A percentile compares a stretch with the other conserved stretches of the same genome.
phyloP scores from a whole-genome alignment of 2,113 vertebrate genomes.

The Neodontobutis hainanensis region DNA sequence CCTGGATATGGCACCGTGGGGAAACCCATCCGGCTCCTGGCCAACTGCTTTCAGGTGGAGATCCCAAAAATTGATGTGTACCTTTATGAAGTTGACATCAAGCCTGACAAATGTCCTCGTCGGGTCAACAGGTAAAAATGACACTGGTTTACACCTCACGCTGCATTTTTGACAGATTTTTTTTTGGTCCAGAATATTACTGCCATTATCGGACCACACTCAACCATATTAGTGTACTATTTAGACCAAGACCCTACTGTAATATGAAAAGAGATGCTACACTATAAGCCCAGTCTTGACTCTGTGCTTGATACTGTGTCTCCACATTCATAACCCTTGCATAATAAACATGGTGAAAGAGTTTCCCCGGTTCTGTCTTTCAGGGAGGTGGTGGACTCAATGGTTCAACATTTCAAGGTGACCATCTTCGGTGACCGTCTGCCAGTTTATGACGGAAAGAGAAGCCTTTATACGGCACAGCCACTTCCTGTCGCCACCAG shows the following conservation, averaged over 20 bases:
- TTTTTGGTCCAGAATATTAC: neutral
- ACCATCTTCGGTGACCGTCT: slow-evolving; percentile 96
- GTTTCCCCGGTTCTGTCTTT: neutral
- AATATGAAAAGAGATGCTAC: too few relatives aligned
- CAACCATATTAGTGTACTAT: too few relatives aligned
- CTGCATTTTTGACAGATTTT: neutral
- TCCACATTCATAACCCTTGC: too few relatives aligned
- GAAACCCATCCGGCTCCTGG: slow-evolving; percentile 97
- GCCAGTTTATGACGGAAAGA: slow-evolving; percentile 98
- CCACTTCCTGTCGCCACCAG: slow-evolving; percentile 92
- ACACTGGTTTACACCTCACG: neutral
- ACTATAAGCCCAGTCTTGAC: too few relatives aligned
- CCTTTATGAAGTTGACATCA: slow-evolving; percentile 98
- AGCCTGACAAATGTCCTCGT: slow-evolving; percentile 96
- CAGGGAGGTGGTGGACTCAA: slow-evolving; percentile 97
- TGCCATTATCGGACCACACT: neutral
- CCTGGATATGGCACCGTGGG: slow-evolving; percentile 97
- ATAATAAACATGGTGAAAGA: neutral
- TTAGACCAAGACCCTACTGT: too few relatives aligned
- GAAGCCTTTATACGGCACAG: slow-evolving; percentile 94
- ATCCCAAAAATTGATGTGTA: slow-evolving; percentile 99
- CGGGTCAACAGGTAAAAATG: slow-evolving; percentile 90
- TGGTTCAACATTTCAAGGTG: slow-evolving; percentile 99
- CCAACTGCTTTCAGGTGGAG: slow-evolving; percentile 99
- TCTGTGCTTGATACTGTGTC: too few relatives aligned